Conservation (phyloP, 2,888 invertebrate species). For the Drosophila pseudotakahashii region DNA sequence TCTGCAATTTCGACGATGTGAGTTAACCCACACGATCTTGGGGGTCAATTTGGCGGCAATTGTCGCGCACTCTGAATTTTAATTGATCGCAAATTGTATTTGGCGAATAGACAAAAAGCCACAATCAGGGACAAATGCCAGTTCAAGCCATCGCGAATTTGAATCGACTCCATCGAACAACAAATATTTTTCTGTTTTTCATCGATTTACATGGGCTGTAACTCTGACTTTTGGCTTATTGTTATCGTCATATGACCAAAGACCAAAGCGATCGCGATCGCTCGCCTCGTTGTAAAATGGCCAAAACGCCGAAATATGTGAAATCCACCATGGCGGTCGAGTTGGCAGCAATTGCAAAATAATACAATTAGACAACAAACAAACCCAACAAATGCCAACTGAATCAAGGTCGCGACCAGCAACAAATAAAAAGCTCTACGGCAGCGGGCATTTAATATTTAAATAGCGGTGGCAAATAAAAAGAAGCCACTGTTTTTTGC, state of each 20-base stretch:
- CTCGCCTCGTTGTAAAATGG: slow-evolving; percentile 58
- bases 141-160: slow-evolving; percentile 3
- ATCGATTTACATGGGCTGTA: slow-evolving; percentile 15
- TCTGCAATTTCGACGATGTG: slow-evolving; percentile 85
- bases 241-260: slow-evolving; percentile 38
- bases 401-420: slow-evolving; percentile 78
- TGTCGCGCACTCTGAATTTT: slow-evolving; percentile 23
- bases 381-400: slow-evolving; percentile 59
- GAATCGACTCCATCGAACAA: neutral
- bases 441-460: slow-evolving; percentile 42
- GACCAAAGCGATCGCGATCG: slow-evolving; percentile 51
- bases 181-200: neutral
- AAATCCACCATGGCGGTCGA: slow-evolving; percentile 42
- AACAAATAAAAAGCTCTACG: slow-evolving; percentile 31
- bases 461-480: slow-evolving; percentile 16
- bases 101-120: slow-evolving; percentile 32
- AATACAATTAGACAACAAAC: slow-evolving; percentile 60
- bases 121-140: slow-evolving; percentile 21
- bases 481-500: slow-evolving; percentile 31
- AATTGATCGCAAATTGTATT: slow-evolving; percentile 55
- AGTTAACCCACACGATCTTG: slow-evolving; percentile 50
- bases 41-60: slow-evolving; percentile 40
- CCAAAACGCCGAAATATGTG: slow-evolving; percentile 61
- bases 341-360: slow-evolving; percentile 70
- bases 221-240: neutral